phyloP scores from a whole-genome alignment of 2,797 vertebrate genomes.

The Platyrinchus mystaceus region DNA sequence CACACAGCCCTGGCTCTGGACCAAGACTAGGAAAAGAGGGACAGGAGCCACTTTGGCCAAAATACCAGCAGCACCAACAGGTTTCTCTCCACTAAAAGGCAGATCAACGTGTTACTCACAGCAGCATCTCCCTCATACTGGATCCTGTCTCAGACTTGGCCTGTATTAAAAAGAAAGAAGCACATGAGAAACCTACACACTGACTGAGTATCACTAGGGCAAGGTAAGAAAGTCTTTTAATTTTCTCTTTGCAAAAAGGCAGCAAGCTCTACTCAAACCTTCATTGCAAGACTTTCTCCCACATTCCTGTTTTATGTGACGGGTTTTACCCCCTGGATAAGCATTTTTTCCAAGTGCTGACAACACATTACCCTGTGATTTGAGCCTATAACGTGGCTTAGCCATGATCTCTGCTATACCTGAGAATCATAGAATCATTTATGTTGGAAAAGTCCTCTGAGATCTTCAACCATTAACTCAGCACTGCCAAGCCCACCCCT shows the following conservation, averaged over 20 bases:
- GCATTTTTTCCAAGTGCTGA: background rate
- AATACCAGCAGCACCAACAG: background rate
- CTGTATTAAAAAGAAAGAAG: conserved; percentile 73
- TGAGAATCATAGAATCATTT: background rate
- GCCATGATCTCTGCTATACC: background rate
- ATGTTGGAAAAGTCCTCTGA: background rate
- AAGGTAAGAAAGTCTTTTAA: background rate
- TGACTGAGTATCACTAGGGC: fast-evolving
- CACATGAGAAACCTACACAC: background rate
- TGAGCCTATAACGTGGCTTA: background rate
- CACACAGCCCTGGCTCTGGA: background rate
- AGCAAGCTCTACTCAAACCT: background rate
- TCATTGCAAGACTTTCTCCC: background rate
- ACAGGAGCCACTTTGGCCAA: background rate
- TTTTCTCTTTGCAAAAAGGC: background rate
- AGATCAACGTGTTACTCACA: conserved; percentile 80
- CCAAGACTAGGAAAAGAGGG: background rate
- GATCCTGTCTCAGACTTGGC: conserved; percentile 86
- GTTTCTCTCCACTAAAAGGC: background rate
- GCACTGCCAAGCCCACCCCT: background rate
- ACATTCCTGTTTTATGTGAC: background rate
- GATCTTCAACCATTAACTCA: background rate
- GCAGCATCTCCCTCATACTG: conserved; percentile 78
- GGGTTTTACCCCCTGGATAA: background rate
- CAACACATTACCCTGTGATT: background rate